Evolutionary conservation across 2,113 vertebrate species (phyloP).

Genomic region (Malurus alboscapulatus): DNA sequence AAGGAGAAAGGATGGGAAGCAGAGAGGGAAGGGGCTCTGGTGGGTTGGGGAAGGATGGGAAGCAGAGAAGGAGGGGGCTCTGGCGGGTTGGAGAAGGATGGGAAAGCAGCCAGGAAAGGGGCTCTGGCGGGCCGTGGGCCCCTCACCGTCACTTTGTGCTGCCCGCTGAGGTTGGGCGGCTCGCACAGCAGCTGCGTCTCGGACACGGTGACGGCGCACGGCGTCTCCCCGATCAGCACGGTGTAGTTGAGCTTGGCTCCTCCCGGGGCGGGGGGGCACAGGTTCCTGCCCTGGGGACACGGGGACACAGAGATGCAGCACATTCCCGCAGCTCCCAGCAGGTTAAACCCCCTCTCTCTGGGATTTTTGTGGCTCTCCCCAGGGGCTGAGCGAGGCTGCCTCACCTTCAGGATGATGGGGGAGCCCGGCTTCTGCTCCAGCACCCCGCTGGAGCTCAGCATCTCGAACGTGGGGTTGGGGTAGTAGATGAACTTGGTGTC

Average conservation of each 20-base stretch:
- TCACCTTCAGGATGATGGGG: constrained; percentile 96
- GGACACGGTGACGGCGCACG: constrained; percentile 91
- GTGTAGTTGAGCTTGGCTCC: constrained; percentile 97
- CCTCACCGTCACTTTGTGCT: constrained; percentile 93
- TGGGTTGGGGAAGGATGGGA: no score
- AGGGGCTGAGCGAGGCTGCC: background rate
- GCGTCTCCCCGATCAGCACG: constrained; percentile 91
- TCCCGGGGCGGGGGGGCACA: constrained; percentile 89
- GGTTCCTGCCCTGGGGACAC: constrained; percentile 89
- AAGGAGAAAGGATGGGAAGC: no score
- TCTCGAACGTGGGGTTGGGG: constrained; percentile 93
- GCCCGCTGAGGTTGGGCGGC: constrained; percentile 90
- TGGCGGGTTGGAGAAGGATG: no score
- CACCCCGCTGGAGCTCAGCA: constrained; percentile 85
- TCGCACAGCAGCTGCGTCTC: constrained; percentile 97
- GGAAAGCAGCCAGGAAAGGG: background rate
- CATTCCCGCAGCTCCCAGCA: background rate
- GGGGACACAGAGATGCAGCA: background rate
- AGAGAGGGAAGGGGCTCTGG: no score
- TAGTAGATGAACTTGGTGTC: constrained; percentile 97
- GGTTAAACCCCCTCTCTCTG: no score
- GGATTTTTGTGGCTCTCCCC: background rate
- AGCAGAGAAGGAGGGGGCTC: no score
- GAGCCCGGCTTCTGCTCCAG: constrained; percentile 96
- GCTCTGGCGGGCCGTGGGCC: fast-evolving